Percentiles rank a stretch among this genome's conserved stretches.
Conservation (phyloP, 1,140 invertebrate genomes). For the Drosophila funebris region DNA sequence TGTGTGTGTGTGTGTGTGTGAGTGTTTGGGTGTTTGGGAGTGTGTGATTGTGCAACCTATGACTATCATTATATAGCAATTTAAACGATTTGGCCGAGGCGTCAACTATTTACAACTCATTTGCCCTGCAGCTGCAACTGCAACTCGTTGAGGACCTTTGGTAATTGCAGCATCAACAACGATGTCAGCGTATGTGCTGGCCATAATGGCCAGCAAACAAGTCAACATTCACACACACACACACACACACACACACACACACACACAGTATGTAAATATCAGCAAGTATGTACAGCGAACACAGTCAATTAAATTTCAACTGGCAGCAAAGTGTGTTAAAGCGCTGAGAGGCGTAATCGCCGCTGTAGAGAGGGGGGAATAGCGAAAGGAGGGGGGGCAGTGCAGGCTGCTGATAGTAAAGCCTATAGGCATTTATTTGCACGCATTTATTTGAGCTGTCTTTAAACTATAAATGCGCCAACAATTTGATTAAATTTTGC, state of each 20-base stretch:
- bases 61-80: slow-evolving; percentile 72
- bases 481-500: slow-evolving; percentile 73
- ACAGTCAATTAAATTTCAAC: slow-evolving; percentile 81
- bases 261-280: slow-evolving; percentile 43
- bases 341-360: slow-evolving; percentile 42
- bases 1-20: slow-evolving; percentile 9
- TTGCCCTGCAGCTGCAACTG: slow-evolving; percentile 33
- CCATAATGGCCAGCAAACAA: slow-evolving; percentile 74
- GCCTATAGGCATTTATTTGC: slow-evolving; percentile 35
- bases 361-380: background rate
- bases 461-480: slow-evolving; percentile 56
- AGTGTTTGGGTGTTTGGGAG: slow-evolving; percentile 5
- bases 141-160: slow-evolving; percentile 39
- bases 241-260: slow-evolving; percentile 22
- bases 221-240: slow-evolving; percentile 46
- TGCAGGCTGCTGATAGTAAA: background rate
- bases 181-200: slow-evolving; percentile 45
- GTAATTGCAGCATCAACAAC: slow-evolving; percentile 78
- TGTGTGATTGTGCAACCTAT: slow-evolving; percentile 20
- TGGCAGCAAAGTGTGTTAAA: slow-evolving; percentile 68
- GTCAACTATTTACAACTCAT: slow-evolving; percentile 62
- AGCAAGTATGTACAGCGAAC: slow-evolving; percentile 25
- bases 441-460: slow-evolving; percentile 14
- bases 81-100: slow-evolving; percentile 70
- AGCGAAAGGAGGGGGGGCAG: no score